These are phyloP conservation scores for Parotocinclus haroldoi DNA, from an alignment of 2,797 vertebrate genomes.

Conservation along the genomic window DNA sequence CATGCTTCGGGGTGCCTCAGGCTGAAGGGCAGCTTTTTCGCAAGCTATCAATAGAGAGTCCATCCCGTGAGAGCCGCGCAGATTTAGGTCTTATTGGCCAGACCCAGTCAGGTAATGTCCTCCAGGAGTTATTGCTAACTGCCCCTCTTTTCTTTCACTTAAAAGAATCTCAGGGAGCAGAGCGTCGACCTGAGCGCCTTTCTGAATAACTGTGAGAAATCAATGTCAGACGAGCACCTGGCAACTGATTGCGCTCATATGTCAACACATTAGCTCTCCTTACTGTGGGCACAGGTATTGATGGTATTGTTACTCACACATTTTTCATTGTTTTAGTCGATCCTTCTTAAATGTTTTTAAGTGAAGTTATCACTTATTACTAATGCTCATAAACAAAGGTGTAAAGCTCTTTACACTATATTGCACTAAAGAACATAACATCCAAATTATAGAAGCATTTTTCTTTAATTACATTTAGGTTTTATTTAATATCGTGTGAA, in stretches of 20 bases:
- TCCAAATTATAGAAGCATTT: too few species aligned
- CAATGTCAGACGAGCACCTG: slow-evolving; percentile 4
- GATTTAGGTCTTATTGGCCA: slow-evolving; percentile 41
- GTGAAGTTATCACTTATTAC: too few species aligned
- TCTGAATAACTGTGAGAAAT: slow-evolving; percentile 21
- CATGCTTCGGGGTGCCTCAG: slow-evolving; percentile 35
- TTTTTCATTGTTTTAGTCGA: too few species aligned
- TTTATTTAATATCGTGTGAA: too few species aligned
- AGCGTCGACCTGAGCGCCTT: not conserved
- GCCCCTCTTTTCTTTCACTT: slow-evolving; percentile 34
- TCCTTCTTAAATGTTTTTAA: too few species aligned
- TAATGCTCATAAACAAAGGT: too few species aligned
- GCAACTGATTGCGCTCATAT: slow-evolving; percentile 15
- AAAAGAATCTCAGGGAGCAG: slow-evolving; percentile 22
- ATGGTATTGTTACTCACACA: not conserved
- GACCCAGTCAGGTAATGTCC: slow-evolving; percentile 43
- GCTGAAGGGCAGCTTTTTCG: slow-evolving; percentile 40
- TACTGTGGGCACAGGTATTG: not conserved
- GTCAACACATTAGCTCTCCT: slow-evolving; percentile 19
- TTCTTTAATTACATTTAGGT: too few species aligned
- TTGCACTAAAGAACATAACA: too few species aligned
- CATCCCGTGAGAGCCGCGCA: slow-evolving; percentile 41
- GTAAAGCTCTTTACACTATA: too few species aligned
- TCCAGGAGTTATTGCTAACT: slow-evolving; percentile 44
- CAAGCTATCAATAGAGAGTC: slow-evolving; percentile 38